Evolutionary conservation across 2,888 invertebrate genomes (phyloP).

Genomic region (Sisyra terminalis): DNA sequence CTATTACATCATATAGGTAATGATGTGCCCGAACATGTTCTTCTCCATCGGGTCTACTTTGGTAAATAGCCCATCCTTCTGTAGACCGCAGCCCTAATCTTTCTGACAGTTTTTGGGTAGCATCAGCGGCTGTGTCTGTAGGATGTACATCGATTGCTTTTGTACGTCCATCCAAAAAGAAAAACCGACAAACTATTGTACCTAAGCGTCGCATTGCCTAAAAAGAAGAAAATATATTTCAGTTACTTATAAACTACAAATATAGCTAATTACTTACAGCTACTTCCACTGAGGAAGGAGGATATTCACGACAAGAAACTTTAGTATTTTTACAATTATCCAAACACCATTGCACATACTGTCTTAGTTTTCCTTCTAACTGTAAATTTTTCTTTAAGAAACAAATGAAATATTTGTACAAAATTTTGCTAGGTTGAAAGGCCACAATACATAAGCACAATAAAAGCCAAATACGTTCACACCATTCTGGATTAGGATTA

Average conservation of each 20-base stretch:
- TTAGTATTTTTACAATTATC: constrained; percentile 83
- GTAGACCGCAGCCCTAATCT: constrained; percentile 67
- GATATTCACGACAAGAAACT: constrained; percentile 61
- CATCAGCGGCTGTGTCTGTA: constrained; percentile 84
- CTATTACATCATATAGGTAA: constrained; percentile 85
- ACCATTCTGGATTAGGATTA: constrained; percentile 70
- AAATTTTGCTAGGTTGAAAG: constrained; percentile 74
- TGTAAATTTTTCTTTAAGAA: constrained; percentile 54
- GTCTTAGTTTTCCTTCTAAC: constrained; percentile 51
- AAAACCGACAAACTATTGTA: constrained; percentile 85
- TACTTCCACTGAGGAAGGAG: constrained; percentile 86
- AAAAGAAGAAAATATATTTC: constrained; percentile 11
- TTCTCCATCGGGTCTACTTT: constrained; percentile 71
- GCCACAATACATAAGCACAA: constrained; percentile 81
- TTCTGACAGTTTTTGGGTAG: constrained; percentile 75
- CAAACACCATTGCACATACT: constrained; percentile 87
- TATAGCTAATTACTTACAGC: constrained; percentile 43
- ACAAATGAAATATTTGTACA: constrained; percentile 64
- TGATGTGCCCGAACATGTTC: constrained; percentile 84
- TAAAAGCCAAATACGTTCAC: constrained; percentile 75
- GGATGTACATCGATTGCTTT: constrained; percentile 93
- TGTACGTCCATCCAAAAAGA: constrained; percentile 87
- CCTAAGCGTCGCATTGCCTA: constrained; percentile 81
- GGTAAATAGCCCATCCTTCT: constrained; percentile 92
- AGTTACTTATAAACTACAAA: no score